Base-by-base conservation (phyloP, 2,888 invertebrate species). In the Unio pictorum region DNA sequence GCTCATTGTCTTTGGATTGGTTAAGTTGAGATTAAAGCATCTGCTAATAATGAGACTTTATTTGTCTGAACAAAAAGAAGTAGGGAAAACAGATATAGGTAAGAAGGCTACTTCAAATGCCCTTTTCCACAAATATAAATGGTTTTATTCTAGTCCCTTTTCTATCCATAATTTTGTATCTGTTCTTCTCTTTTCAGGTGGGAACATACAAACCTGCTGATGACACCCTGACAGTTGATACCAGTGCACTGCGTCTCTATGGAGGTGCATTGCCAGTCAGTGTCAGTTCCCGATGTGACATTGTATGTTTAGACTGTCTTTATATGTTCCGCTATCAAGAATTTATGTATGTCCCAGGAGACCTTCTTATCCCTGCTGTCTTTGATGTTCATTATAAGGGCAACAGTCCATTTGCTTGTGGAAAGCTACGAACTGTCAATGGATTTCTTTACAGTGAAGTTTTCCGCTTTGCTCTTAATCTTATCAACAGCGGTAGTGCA, bases 361-460 rank as follows among this genome's bases (percentile, higher is more conserved):
- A 88, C 63, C 65, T 88, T 18, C 71, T 87, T 30, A 82, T 88
- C 60, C 86, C 85, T 0, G 85, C 80, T 8, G 77, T 88, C 18
- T 84, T 87, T 72, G 84, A 87, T 70, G 74, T 88, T 45, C 87
- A 87, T 75, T 76, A 81, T 61, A 67, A 76, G 23, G 87, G 86
- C 1, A 74, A 61, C 8, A 75, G 79, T 4, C 82, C 84, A n/a
- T 87, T 82, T 70, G 71, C 71, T 55, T 88, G 88, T 70, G 84
- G 84, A 0, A 69, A 67, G 15, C 60, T 86, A 8, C 71, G 81
- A n/a, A 56, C 55, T 6, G 73, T 66, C 18, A 83, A 86, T 73
- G 88, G 86, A 7, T 86, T 86, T 69, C 82, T 84, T 66, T 84
- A 85, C 72, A 80, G 84, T 0, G 88, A 87, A 61, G 87, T 86